Evolutionary conservation across 2,888 invertebrate genomes (phyloP), one percentile per base, ranked within the genome.

Genomic region (Leptopilina syphax): DNA sequence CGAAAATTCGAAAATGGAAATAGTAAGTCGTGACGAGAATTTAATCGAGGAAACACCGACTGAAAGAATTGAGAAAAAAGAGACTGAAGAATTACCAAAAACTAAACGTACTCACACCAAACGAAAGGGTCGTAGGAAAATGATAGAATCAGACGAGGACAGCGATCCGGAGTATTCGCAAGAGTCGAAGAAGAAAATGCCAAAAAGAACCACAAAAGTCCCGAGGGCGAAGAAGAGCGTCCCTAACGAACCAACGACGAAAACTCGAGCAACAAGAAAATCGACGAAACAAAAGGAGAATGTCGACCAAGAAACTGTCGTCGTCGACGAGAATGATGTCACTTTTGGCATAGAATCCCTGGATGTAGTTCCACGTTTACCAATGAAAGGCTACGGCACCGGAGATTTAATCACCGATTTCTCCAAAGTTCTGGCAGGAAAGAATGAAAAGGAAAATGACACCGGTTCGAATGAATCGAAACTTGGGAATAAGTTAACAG

Each of bases 371-470:
- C 90, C 91, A 13, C 87, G 90, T 27, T 88, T 89, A 67, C 66
- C 86, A 2, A 80, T 90, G 13, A 85, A 81, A 24, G 77, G 81
- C n/a, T 81, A 47, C 7, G 80, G 66, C 5, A 85, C 82, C 24
- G 89, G 88, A 1, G 86, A 89, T 83, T 85, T 90, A 13, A 80
- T 90, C 3, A 78, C 83, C 10, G 89, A 89, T 79, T 91, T 88
- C 80, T 79, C 88, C 0, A 83, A 86, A 68, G 92, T 81, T 18
- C 63, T 82, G 5, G 66, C 63, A 8, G 57, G 27, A 34, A 34
- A 27, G 27, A 27, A 34, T 63, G 66, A 73, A 50, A 18, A 80
- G 34, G 34, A 67, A 65, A 70, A 63, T 80, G 79, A 77, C 65
- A 12, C 44, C 6, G 13, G 79, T 47, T 80, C 78, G 1, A 78